Evolutionary conservation across 2,797 vertebrate genomes (phyloP).

Genomic region (Spizella passerina): DNA sequence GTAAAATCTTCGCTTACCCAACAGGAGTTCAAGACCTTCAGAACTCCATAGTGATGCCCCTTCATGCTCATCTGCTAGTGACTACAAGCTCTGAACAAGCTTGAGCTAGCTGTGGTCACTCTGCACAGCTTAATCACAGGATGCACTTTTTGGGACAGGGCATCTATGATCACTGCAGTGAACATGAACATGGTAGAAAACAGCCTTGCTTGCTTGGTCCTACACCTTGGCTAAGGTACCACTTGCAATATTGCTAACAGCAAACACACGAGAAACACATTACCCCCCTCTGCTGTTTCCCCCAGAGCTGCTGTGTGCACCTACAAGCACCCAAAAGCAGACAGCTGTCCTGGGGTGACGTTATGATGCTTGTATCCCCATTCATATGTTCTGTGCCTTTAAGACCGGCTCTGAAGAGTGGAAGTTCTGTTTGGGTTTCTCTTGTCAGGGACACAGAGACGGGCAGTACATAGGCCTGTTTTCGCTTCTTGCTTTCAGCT

Average conservation of each 20-base stretch:
- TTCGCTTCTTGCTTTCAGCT: no score
- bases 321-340: background rate
- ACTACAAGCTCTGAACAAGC: background rate
- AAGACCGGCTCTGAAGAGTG: no score
- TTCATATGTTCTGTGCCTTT: no score
- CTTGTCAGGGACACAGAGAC: no score
- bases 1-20: background rate
- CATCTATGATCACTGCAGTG: background rate
- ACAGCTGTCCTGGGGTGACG: no score
- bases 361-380: no score
- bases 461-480: no score
- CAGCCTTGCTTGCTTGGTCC: background rate
- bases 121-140: background rate
- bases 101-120: background rate
- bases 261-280: background rate
- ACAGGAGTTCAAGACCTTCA: background rate
- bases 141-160: background rate
- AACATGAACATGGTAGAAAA: background rate
- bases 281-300: background rate
- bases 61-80: background rate
- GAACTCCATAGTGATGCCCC: background rate
- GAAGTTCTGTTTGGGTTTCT: no score
- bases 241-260: background rate
- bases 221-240: background rate
- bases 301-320: background rate